Conservation (phyloP, 1,140 invertebrate species). For the Dysdera silvatica region DNA sequence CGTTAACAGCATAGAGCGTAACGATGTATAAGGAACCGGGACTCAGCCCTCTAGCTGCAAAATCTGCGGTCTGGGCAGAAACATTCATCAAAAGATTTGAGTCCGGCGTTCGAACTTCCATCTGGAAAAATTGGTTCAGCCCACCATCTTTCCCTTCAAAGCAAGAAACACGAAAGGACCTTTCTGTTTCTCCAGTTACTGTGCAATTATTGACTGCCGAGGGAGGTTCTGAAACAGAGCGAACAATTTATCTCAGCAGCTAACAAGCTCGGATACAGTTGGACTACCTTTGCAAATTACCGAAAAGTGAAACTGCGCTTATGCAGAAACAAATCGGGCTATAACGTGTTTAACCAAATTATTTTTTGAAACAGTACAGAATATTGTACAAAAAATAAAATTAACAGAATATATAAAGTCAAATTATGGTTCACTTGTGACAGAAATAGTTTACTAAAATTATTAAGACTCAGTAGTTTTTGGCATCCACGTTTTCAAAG, state of each 20-base stretch:
- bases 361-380: no score
- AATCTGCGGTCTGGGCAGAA: slow-evolving; percentile 26
- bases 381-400: no score
- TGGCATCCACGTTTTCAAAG: no score
- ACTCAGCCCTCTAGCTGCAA: slow-evolving; percentile 21
- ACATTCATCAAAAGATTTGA: slow-evolving; percentile 9
- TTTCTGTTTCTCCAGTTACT: slow-evolving; percentile 32
- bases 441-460: no score
- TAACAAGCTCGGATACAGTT: slow-evolving; percentile 29
- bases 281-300: slow-evolving; percentile 25
- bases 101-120: slow-evolving; percentile 30
- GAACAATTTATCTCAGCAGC: slow-evolving; percentile 5
- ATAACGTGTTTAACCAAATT: no score
- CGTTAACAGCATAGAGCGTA: slow-evolving; percentile 60
- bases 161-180: slow-evolving; percentile 31
- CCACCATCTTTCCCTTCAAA: slow-evolving; percentile 34
- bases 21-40: slow-evolving; percentile 38
- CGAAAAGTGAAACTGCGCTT: no score
- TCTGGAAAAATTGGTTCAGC: slow-evolving; percentile 28
- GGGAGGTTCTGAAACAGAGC: slow-evolving; percentile 49
- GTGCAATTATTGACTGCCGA: slow-evolving; percentile 33
- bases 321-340: no score
- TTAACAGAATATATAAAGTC: no score
- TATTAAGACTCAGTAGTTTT: no score
- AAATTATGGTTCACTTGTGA: no score